A percentile compares a stretch with the other conserved stretches of the same genome.
phyloP scores from a whole-genome alignment of 2,888 invertebrate species.

The Drosophila meridionalis region DNA sequence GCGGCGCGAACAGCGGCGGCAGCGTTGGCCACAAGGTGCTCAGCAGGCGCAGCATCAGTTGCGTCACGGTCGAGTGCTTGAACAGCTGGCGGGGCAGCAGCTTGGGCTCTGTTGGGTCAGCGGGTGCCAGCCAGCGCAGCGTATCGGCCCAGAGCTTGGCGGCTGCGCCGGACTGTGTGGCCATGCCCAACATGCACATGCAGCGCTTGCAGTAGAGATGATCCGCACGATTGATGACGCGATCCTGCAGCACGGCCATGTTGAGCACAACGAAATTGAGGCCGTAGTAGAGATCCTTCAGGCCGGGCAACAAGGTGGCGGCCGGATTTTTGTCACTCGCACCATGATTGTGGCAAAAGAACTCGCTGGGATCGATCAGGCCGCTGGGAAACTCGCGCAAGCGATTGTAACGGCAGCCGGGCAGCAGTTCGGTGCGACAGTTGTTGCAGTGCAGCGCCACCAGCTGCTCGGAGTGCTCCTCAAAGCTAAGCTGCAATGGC shows the following conservation, averaged over 20 bases:
- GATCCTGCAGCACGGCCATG: slow-evolving; percentile 22
- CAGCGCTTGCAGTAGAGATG: slow-evolving; percentile 79
- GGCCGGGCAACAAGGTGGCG: slow-evolving; percentile 65
- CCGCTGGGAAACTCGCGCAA: slow-evolving; percentile 82
- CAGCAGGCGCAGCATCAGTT: slow-evolving; percentile 68
- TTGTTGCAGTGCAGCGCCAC: slow-evolving; percentile 66
- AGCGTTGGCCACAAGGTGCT: slow-evolving; percentile 57
- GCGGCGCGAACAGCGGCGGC: slow-evolving; percentile 26
- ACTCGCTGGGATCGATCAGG: slow-evolving; percentile 80
- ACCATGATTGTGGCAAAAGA: slow-evolving; percentile 80
- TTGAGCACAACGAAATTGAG: slow-evolving; percentile 78
- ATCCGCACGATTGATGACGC: slow-evolving; percentile 47
- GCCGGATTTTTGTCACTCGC: slow-evolving; percentile 8
- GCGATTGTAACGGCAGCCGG: slow-evolving; percentile 52
- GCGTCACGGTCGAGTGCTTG: slow-evolving; percentile 38
- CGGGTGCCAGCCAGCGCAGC: slow-evolving; percentile 43
- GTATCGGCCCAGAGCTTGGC: slow-evolving; percentile 81
- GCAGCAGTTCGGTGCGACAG: slow-evolving; percentile 62
- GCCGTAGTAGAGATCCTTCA: slow-evolving; percentile 79
- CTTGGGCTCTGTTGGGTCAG: background rate
- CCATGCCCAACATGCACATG: slow-evolving; percentile 70
- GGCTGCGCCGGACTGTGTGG: slow-evolving; percentile 66
- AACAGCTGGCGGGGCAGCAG: slow-evolving; percentile 46
- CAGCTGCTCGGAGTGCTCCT: slow-evolving; percentile 21
- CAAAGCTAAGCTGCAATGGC: slow-evolving; percentile 54